Conservation (phyloP, 2,113 vertebrate genomes). For the Atherinomorus stipes region DNA sequence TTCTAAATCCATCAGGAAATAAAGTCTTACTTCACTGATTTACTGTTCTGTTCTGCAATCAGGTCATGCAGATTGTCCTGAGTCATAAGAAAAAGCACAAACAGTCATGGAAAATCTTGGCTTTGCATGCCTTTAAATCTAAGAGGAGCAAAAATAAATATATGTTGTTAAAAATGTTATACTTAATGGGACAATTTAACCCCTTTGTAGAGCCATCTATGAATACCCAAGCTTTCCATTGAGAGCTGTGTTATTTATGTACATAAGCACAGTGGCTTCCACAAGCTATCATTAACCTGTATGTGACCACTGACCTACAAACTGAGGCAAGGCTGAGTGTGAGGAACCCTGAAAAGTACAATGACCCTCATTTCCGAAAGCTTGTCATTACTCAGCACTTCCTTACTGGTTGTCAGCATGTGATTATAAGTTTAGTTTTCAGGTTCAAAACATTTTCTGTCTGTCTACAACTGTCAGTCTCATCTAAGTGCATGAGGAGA, state of each 20-base stretch:
- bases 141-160: too few species aligned
- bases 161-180: too few species aligned
- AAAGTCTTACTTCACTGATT: too few species aligned
- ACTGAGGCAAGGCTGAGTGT: not conserved
- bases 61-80: too few species aligned
- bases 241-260: too few species aligned
- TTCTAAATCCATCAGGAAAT: too few species aligned
- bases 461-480: slow-evolving; percentile 57
- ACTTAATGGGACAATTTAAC: too few species aligned
- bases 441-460: slow-evolving; percentile 64
- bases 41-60: too few species aligned
- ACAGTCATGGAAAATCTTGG: too few species aligned
- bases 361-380: slow-evolving; percentile 39
- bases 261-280: slow-evolving; percentile 50
- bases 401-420: slow-evolving; percentile 50
- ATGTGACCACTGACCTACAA: slow-evolving; percentile 39
- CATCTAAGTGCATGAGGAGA: slow-evolving; percentile 8
- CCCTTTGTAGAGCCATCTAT: not conserved
- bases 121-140: too few species aligned
- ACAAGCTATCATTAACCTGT: slow-evolving; percentile 54
- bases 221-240: too few species aligned
- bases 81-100: too few species aligned
- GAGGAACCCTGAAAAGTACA: slow-evolving; percentile 29
- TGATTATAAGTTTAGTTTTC: slow-evolving; percentile 50
- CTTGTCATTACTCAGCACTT: slow-evolving; percentile 55